phyloP scores from a whole-genome alignment of 2,797 vertebrate species.

The Paramormyrops hopkinsi region DNA sequence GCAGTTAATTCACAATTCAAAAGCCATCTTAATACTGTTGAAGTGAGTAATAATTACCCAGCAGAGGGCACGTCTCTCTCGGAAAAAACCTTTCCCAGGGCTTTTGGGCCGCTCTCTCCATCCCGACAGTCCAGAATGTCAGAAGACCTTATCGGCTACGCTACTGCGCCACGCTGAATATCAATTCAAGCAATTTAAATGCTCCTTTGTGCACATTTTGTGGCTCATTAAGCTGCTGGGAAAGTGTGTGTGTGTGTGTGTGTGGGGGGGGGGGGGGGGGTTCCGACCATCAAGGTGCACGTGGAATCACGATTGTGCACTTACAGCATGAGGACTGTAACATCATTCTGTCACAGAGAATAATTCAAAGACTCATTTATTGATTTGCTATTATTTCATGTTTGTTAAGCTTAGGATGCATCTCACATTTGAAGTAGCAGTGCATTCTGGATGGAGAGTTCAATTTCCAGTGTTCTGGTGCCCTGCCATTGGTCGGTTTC shows the following conservation, averaged over 20 bases:
- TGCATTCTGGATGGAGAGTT: background rate
- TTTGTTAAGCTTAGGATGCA: background rate
- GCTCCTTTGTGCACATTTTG: background rate
- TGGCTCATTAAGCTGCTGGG: background rate
- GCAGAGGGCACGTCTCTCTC: constrained; percentile 29
- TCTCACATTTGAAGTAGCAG: background rate
- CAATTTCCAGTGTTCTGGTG: background rate
- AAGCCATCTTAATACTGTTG: background rate
- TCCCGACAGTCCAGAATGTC: background rate
- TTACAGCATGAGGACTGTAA: background rate
- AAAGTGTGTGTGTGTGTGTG: background rate
- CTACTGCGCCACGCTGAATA: background rate
- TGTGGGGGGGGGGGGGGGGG: background rate
- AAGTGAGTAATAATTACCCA: constrained; percentile 13
- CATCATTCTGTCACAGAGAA: background rate
- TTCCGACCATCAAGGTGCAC: background rate
- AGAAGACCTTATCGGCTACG: background rate
- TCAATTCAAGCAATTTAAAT: constrained; percentile 16
- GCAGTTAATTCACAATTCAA: constrained; percentile 20
- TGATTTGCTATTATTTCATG: background rate
- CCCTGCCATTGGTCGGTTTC: background rate
- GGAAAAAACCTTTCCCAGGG: background rate
- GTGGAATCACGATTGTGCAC: background rate
- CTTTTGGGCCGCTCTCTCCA: background rate
- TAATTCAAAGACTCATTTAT: background rate